Percentiles rank a stretch among this genome's conserved stretches.
These are phyloP conservation scores for Reinhardtius hippoglossoides DNA, from an alignment of 2,113 vertebrate genomes.

Conservation along the genomic window DNA sequence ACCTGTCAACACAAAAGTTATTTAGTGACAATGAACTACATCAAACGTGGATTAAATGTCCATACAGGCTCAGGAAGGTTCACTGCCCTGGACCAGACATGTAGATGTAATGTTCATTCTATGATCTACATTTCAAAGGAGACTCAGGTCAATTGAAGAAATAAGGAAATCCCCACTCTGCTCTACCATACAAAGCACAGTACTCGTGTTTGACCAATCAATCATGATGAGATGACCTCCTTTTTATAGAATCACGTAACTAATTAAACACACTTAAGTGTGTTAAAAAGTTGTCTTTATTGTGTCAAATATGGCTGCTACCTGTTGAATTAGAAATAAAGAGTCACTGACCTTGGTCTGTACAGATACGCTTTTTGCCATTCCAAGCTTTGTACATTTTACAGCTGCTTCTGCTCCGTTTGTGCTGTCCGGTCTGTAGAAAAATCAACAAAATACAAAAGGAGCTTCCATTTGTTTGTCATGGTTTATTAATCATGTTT, in stretches of 20 bases:
- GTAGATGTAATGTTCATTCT: neutral
- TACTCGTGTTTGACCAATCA: too few relatives aligned
- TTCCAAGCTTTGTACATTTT: neutral
- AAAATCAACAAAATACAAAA: neutral
- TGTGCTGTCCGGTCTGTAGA: neutral
- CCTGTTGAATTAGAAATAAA: neutral
- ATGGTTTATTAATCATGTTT: neutral
- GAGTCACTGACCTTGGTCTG: slow-evolving; percentile 52
- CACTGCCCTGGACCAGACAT: neutral
- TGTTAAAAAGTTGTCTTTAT: too few relatives aligned
- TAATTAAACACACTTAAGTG: too few relatives aligned
- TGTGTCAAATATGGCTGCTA: too few relatives aligned
- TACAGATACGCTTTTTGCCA: neutral
- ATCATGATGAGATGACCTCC: too few relatives aligned
- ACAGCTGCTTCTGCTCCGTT: neutral
- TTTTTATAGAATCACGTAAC: too few relatives aligned
- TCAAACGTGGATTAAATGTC: neutral
- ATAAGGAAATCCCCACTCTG: too few relatives aligned
- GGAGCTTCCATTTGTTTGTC: neutral
- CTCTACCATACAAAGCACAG: too few relatives aligned
- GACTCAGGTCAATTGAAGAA: too few relatives aligned
- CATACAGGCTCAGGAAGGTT: neutral
- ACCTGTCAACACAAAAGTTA: slow-evolving; percentile 48
- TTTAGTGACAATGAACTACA: neutral
- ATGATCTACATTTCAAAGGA: too few relatives aligned